phyloP scores from a whole-genome alignment of 2,113 vertebrate species.

The Theropithecus gelada region DNA sequence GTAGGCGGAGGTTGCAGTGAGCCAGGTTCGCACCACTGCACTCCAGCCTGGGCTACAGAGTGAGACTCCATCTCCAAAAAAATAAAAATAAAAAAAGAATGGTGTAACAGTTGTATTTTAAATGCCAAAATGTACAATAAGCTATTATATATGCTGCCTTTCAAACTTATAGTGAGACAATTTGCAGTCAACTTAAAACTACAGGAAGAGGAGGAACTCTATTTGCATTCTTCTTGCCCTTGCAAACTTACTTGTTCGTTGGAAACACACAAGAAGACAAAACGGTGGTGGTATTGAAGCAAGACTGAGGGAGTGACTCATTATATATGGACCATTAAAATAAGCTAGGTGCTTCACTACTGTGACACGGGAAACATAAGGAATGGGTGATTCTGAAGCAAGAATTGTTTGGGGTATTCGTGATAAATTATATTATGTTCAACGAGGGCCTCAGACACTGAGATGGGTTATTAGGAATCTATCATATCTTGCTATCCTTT shows the following conservation, averaged over 20 bases:
- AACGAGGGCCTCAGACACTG: not conserved
- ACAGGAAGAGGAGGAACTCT: not conserved
- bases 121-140: not conserved
- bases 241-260: not conserved
- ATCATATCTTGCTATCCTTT: slow-evolving; percentile 59
- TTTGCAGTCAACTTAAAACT: not conserved
- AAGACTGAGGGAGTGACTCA: not conserved
- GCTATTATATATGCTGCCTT: not conserved
- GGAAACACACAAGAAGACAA: not conserved
- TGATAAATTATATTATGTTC: slow-evolving; percentile 2
- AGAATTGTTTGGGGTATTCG: not conserved
- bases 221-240: not conserved
- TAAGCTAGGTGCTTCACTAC: not conserved
- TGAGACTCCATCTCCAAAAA: no score
- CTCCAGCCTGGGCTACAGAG: no score
- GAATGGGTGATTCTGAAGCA: not conserved
- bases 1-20: no score
- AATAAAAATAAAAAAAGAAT: no score
- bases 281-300: not conserved
- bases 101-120: not conserved
- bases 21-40: no score
- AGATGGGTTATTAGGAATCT: slow-evolving; percentile 28
- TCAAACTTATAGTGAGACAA: not conserved
- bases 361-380: not conserved
- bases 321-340: not conserved